Evolutionary conservation across 1,140 invertebrate genomes (phyloP), one percentile per base, ranked within the genome.

Genomic region (Orchesella cincta): DNA sequence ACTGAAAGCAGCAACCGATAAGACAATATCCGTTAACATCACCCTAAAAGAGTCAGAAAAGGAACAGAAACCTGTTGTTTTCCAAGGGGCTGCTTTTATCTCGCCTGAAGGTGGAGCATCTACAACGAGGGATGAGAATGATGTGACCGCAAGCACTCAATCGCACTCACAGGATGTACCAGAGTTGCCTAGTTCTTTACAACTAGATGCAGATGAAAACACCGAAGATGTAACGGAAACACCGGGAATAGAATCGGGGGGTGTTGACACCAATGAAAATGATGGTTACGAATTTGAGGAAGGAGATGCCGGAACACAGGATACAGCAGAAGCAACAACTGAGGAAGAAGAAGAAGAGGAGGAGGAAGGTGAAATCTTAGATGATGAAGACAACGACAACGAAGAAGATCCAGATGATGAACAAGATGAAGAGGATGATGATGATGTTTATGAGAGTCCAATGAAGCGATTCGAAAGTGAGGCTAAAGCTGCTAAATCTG

Each of bases 401-500:
- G 23, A 26, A 12, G 62, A 67, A 31, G 26, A 67, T 3, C 28
- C 29, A 14, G 23, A 67, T n/a, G 31, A 67, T 31, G 62, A 67
- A 67, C 8, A 46, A 20, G 33, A 67, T 31, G 62, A 67, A 12
- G 52, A 57, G 23, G 52, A 57, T 3, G 31, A 31, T 67, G 62
- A 67, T 12, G 62, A 67, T 67, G 29, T 33, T 8, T 67, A 67
- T n/a, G 62, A 67, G n/a, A 67, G 62, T 31, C 62, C 62, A 31
- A 8, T 67, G 29, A 67, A 67, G 23, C 62, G 62, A 2, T 8
- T 23, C 1, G 28, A 67, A 33, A 26, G 8, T 57, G 52, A 3
- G 23, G 23, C 8, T 57, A 57, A 23, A 18, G 33, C 8, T 12
- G 62, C 8, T 8, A 31, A 3, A n/a, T 1, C 3, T 1, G 23